Conservation (phyloP, 2,113 vertebrate species). For the Sciurus niger region DNA sequence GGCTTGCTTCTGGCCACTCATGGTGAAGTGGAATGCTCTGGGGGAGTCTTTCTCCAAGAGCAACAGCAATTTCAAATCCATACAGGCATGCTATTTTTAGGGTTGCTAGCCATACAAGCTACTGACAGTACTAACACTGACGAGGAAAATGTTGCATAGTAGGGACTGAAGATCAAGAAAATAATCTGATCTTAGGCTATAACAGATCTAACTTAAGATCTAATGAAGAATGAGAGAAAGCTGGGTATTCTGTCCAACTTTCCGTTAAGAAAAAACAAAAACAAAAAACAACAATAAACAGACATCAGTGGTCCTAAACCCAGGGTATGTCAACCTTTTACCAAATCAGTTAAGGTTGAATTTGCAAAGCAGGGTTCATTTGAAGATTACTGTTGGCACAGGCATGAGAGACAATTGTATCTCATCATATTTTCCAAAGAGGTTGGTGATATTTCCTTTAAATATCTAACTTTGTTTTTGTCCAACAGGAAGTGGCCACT, state of each 20-base stretch:
- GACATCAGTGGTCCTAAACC: background rate
- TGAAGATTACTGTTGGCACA: background rate
- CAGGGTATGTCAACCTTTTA: background rate
- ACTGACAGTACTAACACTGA: rapidly evolving
- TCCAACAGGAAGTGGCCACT: background rate
- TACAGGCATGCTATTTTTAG: background rate
- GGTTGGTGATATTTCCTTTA: constrained; percentile 38
- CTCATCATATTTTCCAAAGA: background rate
- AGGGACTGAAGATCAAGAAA: background rate
- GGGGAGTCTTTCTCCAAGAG: background rate
- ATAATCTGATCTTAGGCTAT: background rate
- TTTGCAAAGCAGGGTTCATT: background rate
- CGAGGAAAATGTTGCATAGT: background rate
- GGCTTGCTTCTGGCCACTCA: background rate
- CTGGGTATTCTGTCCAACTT: background rate
- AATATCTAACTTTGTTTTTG: constrained; percentile 23
- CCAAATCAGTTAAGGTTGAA: background rate
- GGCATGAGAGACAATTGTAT: background rate
- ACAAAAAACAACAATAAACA: background rate
- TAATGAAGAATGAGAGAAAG: background rate
- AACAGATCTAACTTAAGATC: background rate
- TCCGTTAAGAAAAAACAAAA: background rate
- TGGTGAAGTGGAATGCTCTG: background rate
- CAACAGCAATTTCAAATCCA: background rate
- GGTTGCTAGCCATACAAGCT: background rate